These are phyloP conservation scores for Hypocryptadius cinnamomeus DNA, from an alignment of 2,113 vertebrate species.

Conservation along the genomic window DNA sequence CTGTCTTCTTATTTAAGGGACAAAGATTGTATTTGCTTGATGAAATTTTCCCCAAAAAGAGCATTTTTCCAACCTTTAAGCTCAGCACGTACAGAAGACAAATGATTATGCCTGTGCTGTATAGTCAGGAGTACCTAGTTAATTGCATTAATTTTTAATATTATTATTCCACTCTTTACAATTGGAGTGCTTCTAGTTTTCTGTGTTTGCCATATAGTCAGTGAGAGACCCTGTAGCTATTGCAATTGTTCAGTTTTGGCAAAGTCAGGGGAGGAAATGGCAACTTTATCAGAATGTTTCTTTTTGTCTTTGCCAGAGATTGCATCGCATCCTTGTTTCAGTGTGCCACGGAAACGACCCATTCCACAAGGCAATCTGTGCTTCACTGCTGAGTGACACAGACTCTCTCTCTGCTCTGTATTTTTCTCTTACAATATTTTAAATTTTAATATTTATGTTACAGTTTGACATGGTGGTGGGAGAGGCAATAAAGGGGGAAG, in stretches of 20 bases:
- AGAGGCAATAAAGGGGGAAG: not conserved
- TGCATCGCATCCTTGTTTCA: not conserved
- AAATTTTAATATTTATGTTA: not conserved
- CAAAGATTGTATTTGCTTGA: not conserved
- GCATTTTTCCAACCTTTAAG: not conserved
- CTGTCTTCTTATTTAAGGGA: not conserved
- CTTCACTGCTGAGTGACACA: not conserved
- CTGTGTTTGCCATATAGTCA: not conserved
- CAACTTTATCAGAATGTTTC: not conserved
- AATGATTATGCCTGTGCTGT: not conserved
- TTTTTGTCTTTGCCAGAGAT: not conserved
- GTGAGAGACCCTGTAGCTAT: not conserved
- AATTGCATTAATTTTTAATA: slow-evolving; percentile 46
- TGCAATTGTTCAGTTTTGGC: not conserved
- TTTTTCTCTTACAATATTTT: too few species aligned
- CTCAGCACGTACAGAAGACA: not conserved
- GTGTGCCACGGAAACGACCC: not conserved
- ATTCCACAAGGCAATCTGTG: not conserved
- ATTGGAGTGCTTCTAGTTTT: not conserved
- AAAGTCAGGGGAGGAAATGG: not conserved
- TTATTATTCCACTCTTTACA: not conserved
- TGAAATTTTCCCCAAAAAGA: not conserved
- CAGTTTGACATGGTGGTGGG: rapidly evolving
- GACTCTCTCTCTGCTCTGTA: not conserved
- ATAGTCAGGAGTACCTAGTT: slow-evolving; percentile 14